A percentile compares a stretch with the other conserved stretches of the same genome.
These are phyloP conservation scores for Napeogenes inachia DNA, from an alignment of 2,888 invertebrate genomes.

Conservation along the genomic window DNA sequence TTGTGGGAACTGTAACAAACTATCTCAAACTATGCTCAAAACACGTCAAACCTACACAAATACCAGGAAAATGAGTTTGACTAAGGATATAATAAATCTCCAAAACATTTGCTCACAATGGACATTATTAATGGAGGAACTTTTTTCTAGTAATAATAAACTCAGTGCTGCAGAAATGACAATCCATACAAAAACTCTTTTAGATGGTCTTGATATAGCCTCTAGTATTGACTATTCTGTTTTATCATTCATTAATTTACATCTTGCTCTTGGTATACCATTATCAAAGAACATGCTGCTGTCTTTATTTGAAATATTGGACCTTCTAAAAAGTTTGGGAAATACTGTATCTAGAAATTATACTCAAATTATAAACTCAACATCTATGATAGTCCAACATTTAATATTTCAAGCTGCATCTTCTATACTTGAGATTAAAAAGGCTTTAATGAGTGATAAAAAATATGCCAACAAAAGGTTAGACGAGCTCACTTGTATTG, in stretches of 20 bases:
- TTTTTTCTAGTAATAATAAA: constrained; percentile 57
- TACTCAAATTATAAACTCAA: constrained; percentile 82
- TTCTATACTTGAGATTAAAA: constrained; percentile 82
- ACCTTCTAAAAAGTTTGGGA: constrained; percentile 87
- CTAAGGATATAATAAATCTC: constrained; percentile 78
- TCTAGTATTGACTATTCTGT: constrained; percentile 78
- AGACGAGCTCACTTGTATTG: constrained; percentile 85
- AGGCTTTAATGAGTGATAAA: constrained; percentile 79
- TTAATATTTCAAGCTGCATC: constrained; percentile 85
- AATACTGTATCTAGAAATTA: constrained; percentile 82
- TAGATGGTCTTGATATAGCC: constrained; percentile 82
- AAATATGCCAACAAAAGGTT: constrained; percentile 81
- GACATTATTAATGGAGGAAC: constrained; percentile 59
- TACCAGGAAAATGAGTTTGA: constrained; percentile 76
- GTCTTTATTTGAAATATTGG: constrained; percentile 87
- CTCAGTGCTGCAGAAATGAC: constrained; percentile 68
- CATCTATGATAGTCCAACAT: constrained; percentile 88
- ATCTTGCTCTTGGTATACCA: constrained; percentile 83
- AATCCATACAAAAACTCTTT: constrained; percentile 58
- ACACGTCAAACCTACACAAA: constrained; percentile 77
- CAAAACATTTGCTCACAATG: constrained; percentile 57
- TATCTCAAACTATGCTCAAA: constrained; percentile 63
- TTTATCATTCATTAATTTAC: constrained; percentile 80
- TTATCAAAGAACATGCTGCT: constrained; percentile 86
- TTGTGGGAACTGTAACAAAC: constrained; percentile 70